A percentile compares a stretch with the other conserved stretches of the same genome.
These are phyloP conservation scores for Irena cyanogastra DNA, from an alignment of 2,113 vertebrate genomes.

Conservation along the genomic window DNA sequence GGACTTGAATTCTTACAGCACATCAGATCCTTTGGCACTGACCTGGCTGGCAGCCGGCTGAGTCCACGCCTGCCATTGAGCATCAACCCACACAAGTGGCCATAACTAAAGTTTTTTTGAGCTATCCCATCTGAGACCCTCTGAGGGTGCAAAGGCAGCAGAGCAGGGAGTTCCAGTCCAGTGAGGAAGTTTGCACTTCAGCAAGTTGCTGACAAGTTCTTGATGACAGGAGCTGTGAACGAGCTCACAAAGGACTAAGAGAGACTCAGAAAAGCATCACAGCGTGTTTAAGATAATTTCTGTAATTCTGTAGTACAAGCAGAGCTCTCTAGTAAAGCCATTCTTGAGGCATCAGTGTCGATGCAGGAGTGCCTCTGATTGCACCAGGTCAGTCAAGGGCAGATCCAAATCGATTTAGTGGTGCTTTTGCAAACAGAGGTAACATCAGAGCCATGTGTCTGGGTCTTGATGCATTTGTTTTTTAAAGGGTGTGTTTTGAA, in stretches of 20 bases:
- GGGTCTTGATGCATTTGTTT: background rate
- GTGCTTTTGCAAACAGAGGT: background rate
- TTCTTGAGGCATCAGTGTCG: background rate
- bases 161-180: background rate
- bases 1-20: background rate
- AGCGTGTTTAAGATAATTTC: background rate
- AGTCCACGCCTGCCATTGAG: background rate
- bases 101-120: background rate
- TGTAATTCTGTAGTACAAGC: background rate
- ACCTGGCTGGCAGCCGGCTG: background rate
- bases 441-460: background rate
- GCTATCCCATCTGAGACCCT: background rate
- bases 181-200: background rate
- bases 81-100: background rate
- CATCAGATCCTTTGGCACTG: background rate
- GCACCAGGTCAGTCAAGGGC: background rate
- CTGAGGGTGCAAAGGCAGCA: background rate
- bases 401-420: background rate
- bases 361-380: background rate
- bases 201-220: background rate
- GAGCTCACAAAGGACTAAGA: background rate
- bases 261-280: background rate
- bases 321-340: background rate
- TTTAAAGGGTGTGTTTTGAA: constrained; percentile 21
- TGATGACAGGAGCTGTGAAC: background rate